Percentiles rank a stretch among this genome's conserved stretches.
These are phyloP conservation scores for Ophiodon elongatus DNA, from an alignment of 2,113 vertebrate genomes.

Conservation along the genomic window DNA sequence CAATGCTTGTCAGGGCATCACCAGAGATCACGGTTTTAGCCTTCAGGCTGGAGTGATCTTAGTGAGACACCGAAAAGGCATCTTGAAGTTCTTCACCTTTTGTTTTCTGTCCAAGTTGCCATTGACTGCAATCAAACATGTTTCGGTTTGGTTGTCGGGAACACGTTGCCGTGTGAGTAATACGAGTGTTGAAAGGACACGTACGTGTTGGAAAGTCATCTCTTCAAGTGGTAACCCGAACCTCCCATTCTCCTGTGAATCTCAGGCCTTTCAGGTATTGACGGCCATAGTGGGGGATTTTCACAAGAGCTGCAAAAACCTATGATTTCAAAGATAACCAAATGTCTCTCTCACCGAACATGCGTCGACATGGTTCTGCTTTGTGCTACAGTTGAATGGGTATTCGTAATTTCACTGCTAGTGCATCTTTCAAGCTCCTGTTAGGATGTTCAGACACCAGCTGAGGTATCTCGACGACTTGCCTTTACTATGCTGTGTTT, in stretches of 20 bases:
- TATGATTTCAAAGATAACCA: neutral
- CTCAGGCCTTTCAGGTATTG: neutral
- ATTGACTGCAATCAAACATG: constrained; percentile 8
- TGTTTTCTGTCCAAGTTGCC: neutral
- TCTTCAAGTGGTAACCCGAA: neutral
- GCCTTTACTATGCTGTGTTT: neutral
- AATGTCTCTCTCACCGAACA: too few species aligned
- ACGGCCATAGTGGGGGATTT: too few species aligned
- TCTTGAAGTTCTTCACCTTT: constrained; percentile 19
- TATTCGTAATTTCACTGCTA: too few species aligned
- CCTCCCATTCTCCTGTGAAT: neutral
- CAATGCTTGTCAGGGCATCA: constrained; percentile 22
- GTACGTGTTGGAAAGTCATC: neutral
- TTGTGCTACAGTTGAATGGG: too few species aligned
- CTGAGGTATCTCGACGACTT: neutral
- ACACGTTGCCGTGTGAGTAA: neutral
- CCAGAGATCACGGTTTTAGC: constrained; percentile 6
- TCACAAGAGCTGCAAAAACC: neutral
- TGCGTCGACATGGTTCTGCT: neutral
- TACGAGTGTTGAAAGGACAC: neutral
- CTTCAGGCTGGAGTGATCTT: constrained; percentile 17
- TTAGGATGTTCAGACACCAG: neutral
- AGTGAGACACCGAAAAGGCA: constrained; percentile 4
- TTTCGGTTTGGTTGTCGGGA: constrained; percentile 8
- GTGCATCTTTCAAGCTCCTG: neutral